These are phyloP conservation scores for Ptychadena robeensis DNA, from an alignment of 2,797 vertebrate species.

Conservation along the genomic window DNA sequence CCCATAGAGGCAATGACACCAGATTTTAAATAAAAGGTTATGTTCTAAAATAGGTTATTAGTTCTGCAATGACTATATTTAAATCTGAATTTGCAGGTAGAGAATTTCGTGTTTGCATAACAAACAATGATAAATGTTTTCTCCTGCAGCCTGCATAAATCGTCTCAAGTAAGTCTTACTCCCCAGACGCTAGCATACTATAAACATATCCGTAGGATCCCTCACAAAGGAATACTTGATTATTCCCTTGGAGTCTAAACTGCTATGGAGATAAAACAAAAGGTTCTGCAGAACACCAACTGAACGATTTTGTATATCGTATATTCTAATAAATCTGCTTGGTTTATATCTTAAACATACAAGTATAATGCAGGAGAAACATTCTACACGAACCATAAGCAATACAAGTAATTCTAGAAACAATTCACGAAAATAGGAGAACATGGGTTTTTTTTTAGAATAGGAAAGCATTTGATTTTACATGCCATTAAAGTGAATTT, in stretches of 20 bases:
- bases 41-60: too few relatives aligned
- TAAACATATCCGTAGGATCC: slow-evolving; percentile 37
- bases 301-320: not conserved
- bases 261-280: slow-evolving; percentile 37
- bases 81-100: not conserved
- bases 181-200: slow-evolving; percentile 12
- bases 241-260: slow-evolving; percentile 35
- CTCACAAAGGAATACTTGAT: slow-evolving; percentile 4
- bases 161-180: slow-evolving; percentile 1
- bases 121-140: slow-evolving; percentile 22
- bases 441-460: too few relatives aligned
- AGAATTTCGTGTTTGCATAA: not conserved
- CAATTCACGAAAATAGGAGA: not conserved
- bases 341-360: not conserved
- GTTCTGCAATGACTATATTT: too few relatives aligned
- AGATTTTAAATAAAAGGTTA: too few relatives aligned
- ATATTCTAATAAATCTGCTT: not conserved
- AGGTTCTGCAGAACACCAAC: slow-evolving; percentile 10
- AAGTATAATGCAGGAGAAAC: not conserved
- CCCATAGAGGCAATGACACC: too few relatives aligned
- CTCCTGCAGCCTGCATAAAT: not conserved
- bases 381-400: not conserved
- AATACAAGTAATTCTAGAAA: not conserved
- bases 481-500: too few relatives aligned
- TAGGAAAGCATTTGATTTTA: too few relatives aligned